Conservation (phyloP, 2,113 vertebrate genomes). For the Mirza zaza region DNA sequence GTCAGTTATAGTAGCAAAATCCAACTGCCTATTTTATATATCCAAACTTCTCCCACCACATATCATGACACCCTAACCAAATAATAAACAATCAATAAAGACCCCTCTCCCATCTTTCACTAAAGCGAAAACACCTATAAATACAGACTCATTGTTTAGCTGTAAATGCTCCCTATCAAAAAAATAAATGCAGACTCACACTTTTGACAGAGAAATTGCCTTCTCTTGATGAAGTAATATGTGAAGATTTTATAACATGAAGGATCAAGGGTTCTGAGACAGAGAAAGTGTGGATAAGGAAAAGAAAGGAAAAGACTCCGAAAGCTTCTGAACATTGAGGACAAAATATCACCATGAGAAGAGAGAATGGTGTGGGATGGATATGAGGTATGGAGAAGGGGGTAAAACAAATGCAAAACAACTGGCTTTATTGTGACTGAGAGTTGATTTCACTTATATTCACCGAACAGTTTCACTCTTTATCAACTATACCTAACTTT, state of each 20-base stretch:
- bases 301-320: background rate
- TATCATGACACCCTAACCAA: background rate
- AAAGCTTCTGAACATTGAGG: background rate
- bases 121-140: background rate
- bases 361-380: fast-evolving
- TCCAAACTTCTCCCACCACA: background rate
- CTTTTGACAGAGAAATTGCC: background rate
- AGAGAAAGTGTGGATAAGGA: background rate
- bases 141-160: background rate
- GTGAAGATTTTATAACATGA: background rate
- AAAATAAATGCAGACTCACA: background rate
- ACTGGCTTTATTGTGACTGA: no score
- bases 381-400: background rate
- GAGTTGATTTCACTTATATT: background rate
- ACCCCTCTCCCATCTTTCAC: background rate
- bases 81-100: background rate
- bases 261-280: background rate
- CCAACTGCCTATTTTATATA: background rate
- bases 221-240: background rate
- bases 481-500: background rate
- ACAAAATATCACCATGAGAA: background rate
- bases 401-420: no score
- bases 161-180: background rate
- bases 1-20: background rate
- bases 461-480: background rate